Evolutionary conservation across 2,888 invertebrate genomes (phyloP).

Genomic region (Acronicta psi): DNA sequence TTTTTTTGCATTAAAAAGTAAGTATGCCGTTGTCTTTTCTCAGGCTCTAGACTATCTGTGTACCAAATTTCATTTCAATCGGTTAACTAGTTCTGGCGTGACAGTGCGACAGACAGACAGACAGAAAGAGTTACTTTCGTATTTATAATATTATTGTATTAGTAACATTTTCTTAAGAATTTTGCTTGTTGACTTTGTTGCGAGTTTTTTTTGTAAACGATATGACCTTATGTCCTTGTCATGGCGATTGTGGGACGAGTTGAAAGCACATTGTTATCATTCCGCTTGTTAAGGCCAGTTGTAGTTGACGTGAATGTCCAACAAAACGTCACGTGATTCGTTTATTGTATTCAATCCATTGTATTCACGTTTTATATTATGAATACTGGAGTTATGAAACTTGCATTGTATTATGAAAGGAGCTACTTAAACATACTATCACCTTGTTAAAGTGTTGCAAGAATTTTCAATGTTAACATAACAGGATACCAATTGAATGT

Average conservation of each 20-base stretch:
- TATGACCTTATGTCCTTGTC: not conserved
- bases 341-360: constrained; percentile 10
- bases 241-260: not conserved
- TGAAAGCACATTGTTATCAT: constrained; percentile 24
- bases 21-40: no score
- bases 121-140: no score
- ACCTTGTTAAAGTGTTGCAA: not conserved
- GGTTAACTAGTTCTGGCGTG: no score
- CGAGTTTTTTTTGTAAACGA: not conserved
- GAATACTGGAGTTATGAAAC: not conserved
- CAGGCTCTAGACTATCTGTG: no score
- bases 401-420: not conserved
- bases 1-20: no score
- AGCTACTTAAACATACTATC: not conserved
- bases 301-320: constrained; percentile 25
- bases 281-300: constrained; percentile 20
- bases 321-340: constrained; percentile 1
- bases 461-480: constrained; percentile 1
- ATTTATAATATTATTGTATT: no score
- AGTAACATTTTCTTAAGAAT: not conserved
- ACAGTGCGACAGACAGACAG: no score
- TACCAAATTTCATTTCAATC: no score
- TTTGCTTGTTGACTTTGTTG: not conserved
- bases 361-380: not conserved
- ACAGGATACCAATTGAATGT: not conserved